Evolutionary conservation across 2,888 invertebrate genomes (phyloP).

Genomic region (Choreutis nemorana): DNA sequence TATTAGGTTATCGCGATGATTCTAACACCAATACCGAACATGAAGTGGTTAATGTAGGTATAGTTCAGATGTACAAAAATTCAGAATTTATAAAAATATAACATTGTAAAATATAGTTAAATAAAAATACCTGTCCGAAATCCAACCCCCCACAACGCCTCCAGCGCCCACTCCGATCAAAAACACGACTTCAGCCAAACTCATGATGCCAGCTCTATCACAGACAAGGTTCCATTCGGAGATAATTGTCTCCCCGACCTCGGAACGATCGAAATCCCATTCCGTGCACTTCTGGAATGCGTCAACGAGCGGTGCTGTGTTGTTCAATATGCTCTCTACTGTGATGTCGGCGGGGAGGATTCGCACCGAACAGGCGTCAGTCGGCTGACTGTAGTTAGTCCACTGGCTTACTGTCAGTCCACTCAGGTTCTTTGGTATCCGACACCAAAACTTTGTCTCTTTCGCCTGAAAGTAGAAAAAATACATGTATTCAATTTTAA

Average conservation of each 20-base stretch:
- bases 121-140: slow-evolving; percentile 71
- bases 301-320: slow-evolving; percentile 38
- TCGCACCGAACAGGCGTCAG: slow-evolving; percentile 65
- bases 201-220: slow-evolving; percentile 72
- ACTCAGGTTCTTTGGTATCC: slow-evolving; percentile 63
- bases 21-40: too few relatives aligned
- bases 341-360: slow-evolving; percentile 42
- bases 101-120: background rate
- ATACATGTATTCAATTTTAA: too few relatives aligned
- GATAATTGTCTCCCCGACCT: slow-evolving; percentile 72
- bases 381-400: slow-evolving; percentile 73
- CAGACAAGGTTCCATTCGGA: slow-evolving; percentile 83
- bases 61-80: too few relatives aligned
- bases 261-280: slow-evolving; percentile 69
- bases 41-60: too few relatives aligned
- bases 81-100: background rate
- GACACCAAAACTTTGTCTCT: slow-evolving; percentile 75
- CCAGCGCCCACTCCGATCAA: slow-evolving; percentile 79
- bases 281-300: slow-evolving; percentile 58
- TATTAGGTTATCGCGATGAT: too few relatives aligned
- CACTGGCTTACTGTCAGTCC: slow-evolving; percentile 64
- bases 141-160: slow-evolving; percentile 79
- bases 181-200: slow-evolving; percentile 80
- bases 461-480: slow-evolving; percentile 70
- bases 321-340: slow-evolving; percentile 37